A percentile compares a stretch with the other conserved stretches of the same genome.
phyloP scores from a whole-genome alignment of 2,113 vertebrate genomes.

The Prunella fulvescens region DNA sequence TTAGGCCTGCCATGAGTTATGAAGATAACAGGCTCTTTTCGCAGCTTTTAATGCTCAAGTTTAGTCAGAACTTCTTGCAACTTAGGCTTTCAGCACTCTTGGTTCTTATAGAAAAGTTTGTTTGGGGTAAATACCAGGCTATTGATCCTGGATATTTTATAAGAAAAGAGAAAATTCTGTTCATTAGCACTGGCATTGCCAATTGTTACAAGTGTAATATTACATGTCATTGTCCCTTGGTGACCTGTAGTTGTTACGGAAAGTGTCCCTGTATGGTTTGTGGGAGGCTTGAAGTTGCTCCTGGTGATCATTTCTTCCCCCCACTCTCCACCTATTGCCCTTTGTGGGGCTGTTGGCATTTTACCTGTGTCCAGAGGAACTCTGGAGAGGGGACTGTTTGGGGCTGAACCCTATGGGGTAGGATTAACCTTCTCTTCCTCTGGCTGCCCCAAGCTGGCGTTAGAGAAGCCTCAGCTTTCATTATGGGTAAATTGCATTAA shows the following conservation, averaged over 20 bases:
- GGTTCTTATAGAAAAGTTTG: not conserved
- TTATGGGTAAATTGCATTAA: not conserved
- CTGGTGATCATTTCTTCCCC: not conserved
- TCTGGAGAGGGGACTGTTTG: not conserved
- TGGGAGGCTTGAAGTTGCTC: not conserved
- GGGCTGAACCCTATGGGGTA: not conserved
- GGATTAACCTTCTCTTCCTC: not conserved
- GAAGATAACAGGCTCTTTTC: not conserved
- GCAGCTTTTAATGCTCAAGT: not conserved
- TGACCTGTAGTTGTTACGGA: not conserved
- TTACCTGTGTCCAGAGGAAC: not conserved
- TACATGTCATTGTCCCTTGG: not conserved
- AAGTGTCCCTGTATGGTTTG: not conserved
- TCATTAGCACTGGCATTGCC: not conserved
- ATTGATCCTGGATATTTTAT: not conserved
- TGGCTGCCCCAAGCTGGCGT: rapidly evolving
- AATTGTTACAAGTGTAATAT: not conserved
- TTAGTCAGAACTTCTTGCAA: not conserved
- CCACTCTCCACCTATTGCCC: rapidly evolving
- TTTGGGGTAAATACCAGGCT: not conserved
- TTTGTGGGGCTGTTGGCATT: not conserved
- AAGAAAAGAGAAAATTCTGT: not conserved
- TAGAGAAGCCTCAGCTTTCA: not conserved
- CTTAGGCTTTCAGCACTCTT: not conserved
- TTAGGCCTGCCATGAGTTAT: not conserved